Base-by-base conservation (phyloP, 2,888 invertebrate genomes). In the Drosophila pegasa region DNA sequence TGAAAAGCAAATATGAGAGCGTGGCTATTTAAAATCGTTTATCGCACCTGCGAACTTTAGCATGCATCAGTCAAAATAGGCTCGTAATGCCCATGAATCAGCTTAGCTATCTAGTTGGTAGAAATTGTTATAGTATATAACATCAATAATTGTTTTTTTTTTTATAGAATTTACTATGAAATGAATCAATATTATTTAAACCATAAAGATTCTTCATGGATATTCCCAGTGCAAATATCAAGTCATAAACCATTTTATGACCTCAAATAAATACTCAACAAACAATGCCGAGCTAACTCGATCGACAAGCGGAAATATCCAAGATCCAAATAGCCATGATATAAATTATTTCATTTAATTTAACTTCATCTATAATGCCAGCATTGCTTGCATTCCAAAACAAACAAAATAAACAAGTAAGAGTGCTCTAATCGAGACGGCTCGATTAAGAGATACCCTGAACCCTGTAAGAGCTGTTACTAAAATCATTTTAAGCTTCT, bases 21-120 rank as follows among this genome's bases (percentile, higher is more conserved):
- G 31, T 58, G 51, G 37, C 66, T 52, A 78, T 78, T 75, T 71
- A 59, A 64, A 73, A 70, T 65, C 41, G 52, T 67, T 81, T 81
- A 78, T 8, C 50, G 51, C 52, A 68, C 7, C 16, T 45, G 52
- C 25, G 43, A 59, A 22, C 63, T 80, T 58, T 85, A 37, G 48
- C 79, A 67, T 59, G 61, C 52, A 69, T 56, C 67, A 70, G 78
- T 59, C 51, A 80, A 71, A 64, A 64, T 48, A n/a, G 1, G 27
- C 27, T 43, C 40, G 38, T 45, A 60, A 45, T 45, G 14, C 9
- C 20, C 29, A 51, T 55, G 47, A 48, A 9, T 55, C 33, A 55
- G 16, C n/a, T 12, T 2, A 38, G 14, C 9, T 38, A 27, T 27
- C 38, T 18, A n/a, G 27, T 18, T 18, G 14, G 18, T 38, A 25